Conservation (phyloP, 37 sponge, comb jelly and placozoan genomes). For the Spongilla lacustris region DNA sequence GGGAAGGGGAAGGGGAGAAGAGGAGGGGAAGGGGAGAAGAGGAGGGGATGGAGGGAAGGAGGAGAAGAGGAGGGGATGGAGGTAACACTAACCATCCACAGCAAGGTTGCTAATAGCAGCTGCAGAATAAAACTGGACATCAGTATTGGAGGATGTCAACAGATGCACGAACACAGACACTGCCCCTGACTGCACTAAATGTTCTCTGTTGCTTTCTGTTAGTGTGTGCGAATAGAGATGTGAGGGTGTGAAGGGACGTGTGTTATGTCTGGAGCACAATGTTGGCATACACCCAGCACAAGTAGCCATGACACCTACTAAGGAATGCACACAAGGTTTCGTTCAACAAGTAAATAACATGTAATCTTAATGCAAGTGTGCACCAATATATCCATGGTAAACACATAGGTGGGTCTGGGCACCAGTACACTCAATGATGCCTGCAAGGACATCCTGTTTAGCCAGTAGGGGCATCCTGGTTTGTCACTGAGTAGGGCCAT, state of each 20-base stretch:
- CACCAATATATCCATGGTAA: too few relatives aligned
- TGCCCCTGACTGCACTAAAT: slow-evolving; percentile 64
- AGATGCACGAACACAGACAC: slow-evolving; percentile 72
- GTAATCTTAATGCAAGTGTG: not conserved
- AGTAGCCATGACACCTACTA: not conserved
- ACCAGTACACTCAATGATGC: not conserved
- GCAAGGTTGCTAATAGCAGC: slow-evolving; percentile 92
- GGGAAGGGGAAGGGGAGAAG: not conserved
- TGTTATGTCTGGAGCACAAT: not conserved
- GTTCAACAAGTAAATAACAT: too few relatives aligned
- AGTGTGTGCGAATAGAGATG: too few relatives aligned
- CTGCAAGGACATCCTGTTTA: not conserved
- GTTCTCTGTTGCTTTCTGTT: slow-evolving; percentile 70
- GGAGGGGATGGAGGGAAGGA: not conserved
- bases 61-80: not conserved
- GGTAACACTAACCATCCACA: slow-evolving; percentile 42
- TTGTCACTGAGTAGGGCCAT: too few relatives aligned
- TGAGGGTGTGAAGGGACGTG: not conserved
- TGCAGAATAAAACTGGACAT: slow-evolving; percentile 88
- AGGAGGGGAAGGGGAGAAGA: not conserved
- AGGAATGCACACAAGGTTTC: too few relatives aligned
- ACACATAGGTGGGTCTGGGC: too few relatives aligned
- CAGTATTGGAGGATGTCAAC: slow-evolving; percentile 63
- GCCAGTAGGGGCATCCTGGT: not conserved
- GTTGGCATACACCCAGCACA: not conserved